Evolutionary conservation across 2,797 vertebrate species (phyloP).

Genomic region (Astyanax mexicanus): DNA sequence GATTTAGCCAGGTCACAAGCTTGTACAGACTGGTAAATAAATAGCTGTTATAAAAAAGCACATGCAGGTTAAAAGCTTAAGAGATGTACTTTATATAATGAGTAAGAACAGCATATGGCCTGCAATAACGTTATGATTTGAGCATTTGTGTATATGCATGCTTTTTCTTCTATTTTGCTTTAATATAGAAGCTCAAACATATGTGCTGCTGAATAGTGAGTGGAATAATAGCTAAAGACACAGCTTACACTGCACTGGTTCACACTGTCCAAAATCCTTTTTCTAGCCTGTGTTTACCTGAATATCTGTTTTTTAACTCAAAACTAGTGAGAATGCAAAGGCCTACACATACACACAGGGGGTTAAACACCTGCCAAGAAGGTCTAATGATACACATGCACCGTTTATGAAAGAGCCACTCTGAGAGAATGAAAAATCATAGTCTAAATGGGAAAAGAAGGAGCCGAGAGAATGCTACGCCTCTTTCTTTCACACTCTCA

Average conservation of each 20-base stretch:
- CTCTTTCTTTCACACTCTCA: conserved; percentile 26
- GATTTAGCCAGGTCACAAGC: too few species aligned
- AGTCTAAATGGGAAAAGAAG: conserved; percentile 45
- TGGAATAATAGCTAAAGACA: neutral
- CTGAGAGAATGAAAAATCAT: conserved; percentile 44
- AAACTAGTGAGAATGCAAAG: neutral
- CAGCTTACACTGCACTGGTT: neutral
- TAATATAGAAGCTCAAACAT: too few species aligned
- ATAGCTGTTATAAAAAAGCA: too few species aligned
- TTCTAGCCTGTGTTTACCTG: neutral
- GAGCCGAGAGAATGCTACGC: conserved; percentile 34
- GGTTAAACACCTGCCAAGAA: neutral
- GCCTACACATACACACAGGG: neutral
- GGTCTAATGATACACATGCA: conserved; percentile 22
- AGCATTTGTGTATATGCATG: too few species aligned
- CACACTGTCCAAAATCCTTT: neutral
- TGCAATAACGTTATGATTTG: too few species aligned
- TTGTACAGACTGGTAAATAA: too few species aligned
- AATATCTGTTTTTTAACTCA: neutral
- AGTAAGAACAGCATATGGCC: too few species aligned
- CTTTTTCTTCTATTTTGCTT: too few species aligned
- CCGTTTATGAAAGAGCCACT: conserved; percentile 28
- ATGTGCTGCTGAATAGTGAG: neutral
- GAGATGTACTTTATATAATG: neutral
- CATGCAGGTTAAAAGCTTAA: too few species aligned